Base-by-base conservation (phyloP, 2,888 invertebrate species). In the Odiellus spinosus region DNA sequence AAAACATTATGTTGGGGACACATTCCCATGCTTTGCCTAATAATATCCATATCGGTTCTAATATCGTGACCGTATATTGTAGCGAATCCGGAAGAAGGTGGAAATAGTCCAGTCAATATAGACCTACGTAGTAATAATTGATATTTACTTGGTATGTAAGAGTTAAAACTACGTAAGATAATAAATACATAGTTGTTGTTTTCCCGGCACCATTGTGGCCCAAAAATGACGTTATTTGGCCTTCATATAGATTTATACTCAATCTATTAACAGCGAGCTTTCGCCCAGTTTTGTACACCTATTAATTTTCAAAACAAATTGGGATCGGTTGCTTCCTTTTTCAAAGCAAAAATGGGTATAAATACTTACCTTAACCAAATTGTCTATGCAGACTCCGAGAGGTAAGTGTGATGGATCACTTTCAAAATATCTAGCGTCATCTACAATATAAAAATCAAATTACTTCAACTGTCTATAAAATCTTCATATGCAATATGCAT, bases 161-260 rank as follows among this genome's bases (percentile, higher is more conserved):
- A 34, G 15, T 11, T 14, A 48, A 45, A 19, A 41, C 1, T 19
- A 55, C 62, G 55, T 56, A 69, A 64, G 14, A 12, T 18, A 19
- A n/a, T 18, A 38, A 48, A 35, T 40, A 50, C 84, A 87, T 86
- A 0, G 88, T 79, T 0, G 90, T 90, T 18, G 87, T 87, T 67
- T 90, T 90, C 10, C 90, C 90, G 1, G 90, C 88, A 1, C 90
- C 88, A 58, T 90, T 90, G 56, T 88, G 80, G 0, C 88, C 88
- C 19, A 90, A 68, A 53, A 91, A 73, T 11, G 85, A 80, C 1
- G 86, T 86, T 43, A 90, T 82, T 64, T 88, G 84, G 36, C 79
- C 80, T 60, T 80, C 77, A 49, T 79, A 80, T 54, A 91, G 78
- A 55, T 83, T 81, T 10, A 90, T 63, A 18, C 75, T 78, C 12